Percentiles rank a stretch among this genome's conserved stretches.
Conservation (phyloP, 2,113 vertebrate genomes). For the Artemisiospiza belli region DNA sequence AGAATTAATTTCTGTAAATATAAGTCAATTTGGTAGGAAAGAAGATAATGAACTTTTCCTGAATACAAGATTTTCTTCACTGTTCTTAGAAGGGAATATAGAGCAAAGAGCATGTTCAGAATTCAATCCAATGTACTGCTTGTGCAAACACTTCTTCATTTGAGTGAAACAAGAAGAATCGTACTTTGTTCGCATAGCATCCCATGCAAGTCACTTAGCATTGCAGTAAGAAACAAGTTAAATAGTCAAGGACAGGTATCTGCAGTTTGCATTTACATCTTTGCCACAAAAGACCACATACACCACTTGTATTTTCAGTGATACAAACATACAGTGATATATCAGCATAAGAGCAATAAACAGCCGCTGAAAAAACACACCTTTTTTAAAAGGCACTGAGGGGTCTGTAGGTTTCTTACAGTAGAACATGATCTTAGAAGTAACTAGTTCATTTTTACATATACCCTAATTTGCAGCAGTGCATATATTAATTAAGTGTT, state of each 20-base stretch:
- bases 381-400: neutral
- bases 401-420: neutral
- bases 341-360: neutral
- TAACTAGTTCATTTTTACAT: neutral
- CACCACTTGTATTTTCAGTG: neutral
- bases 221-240: neutral
- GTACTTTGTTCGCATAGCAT: constrained; percentile 30
- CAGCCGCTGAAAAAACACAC: neutral
- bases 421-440: neutral
- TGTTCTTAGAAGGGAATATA: neutral
- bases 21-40: neutral
- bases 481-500: neutral
- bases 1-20: neutral
- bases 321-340: neutral
- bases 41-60: neutral
- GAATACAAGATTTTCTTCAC: neutral
- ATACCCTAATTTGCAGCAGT: neutral
- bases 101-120: neutral
- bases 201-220: constrained; percentile 55
- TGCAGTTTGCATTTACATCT: neutral
- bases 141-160: neutral
- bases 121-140: neutral
- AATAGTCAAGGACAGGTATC: neutral
- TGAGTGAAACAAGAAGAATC: neutral
- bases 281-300: neutral